Evolutionary conservation across 2,888 invertebrate genomes (phyloP).

Genomic region (Dryocosmus kuriphilus): DNA sequence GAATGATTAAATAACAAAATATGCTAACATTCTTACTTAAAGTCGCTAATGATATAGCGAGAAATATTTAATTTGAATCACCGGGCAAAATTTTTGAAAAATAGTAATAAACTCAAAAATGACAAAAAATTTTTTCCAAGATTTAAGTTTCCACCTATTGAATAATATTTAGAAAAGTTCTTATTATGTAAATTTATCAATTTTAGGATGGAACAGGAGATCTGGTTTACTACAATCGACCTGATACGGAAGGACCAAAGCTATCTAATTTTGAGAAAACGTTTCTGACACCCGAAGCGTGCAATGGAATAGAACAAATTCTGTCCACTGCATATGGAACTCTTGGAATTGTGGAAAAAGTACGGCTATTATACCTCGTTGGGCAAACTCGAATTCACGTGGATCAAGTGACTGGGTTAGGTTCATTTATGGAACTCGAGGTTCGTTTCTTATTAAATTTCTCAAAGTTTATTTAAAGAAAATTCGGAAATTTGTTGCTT

Average conservation of each 20-base stretch:
- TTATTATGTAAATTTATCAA: not conserved
- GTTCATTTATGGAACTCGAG: slow-evolving; percentile 91
- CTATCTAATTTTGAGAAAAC: slow-evolving; percentile 85
- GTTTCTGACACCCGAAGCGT: slow-evolving; percentile 79
- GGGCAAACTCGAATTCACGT: slow-evolving; percentile 93
- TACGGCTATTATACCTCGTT: slow-evolving; percentile 87
- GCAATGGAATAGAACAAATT: slow-evolving; percentile 77
- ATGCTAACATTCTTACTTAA: too few species aligned
- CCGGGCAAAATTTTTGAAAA: too few species aligned
- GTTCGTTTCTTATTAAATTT: slow-evolving; percentile 77
- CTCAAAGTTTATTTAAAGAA: not conserved
- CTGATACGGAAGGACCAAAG: slow-evolving; percentile 90
- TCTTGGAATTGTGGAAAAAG: slow-evolving; percentile 87
- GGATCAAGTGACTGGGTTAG: slow-evolving; percentile 89
- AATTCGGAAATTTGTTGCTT: slow-evolving; percentile 13
- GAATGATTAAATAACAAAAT: too few species aligned
- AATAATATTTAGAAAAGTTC: not conserved
- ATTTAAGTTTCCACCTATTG: too few species aligned
- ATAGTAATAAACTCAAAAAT: too few species aligned
- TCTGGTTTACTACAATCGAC: slow-evolving; percentile 89
- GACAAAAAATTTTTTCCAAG: too few species aligned
- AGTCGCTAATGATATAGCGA: too few species aligned
- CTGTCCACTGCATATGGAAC: slow-evolving; percentile 84
- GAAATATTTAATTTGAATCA: too few species aligned
- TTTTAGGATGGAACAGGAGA: slow-evolving; percentile 80